Evolutionary conservation across 2,888 invertebrate genomes (phyloP).

Genomic region (Cataglyphis albicans): DNA sequence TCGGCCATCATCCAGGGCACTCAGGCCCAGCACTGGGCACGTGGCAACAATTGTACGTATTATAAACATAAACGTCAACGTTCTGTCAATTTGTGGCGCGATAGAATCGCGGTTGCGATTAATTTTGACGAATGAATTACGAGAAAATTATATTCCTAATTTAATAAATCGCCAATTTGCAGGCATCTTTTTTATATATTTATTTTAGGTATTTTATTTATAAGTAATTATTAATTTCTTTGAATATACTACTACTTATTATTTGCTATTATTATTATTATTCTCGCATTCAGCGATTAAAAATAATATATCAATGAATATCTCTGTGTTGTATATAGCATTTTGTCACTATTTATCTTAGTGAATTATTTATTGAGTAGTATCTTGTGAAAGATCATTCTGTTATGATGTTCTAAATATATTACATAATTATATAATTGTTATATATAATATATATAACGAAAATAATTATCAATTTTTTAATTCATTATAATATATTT

Average conservation of each 20-base stretch:
- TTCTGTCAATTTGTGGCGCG: neutral
- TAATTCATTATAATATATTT: neutral
- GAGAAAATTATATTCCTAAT: neutral
- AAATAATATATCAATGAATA: no score
- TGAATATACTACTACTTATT: no score
- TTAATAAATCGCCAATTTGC: slow-evolving; percentile 1
- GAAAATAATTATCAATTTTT: neutral
- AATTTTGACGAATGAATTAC: neutral
- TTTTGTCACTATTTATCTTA: no score
- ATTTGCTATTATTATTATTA: no score
- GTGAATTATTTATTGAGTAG: neutral
- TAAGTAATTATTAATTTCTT: no score
- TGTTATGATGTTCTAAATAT: neutral
- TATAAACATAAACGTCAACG: slow-evolving; percentile 1
- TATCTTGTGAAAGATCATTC: neutral
- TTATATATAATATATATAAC: neutral
- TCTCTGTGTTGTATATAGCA: no score
- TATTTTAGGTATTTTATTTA: no score
- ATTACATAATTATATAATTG: neutral
- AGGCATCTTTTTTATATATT: no score
- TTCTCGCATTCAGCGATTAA: no score
- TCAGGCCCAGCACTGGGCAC: slow-evolving; percentile 89
- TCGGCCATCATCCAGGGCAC: slow-evolving; percentile 92
- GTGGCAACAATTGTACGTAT: slow-evolving; percentile 87
- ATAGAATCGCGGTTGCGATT: neutral